Evolutionary conservation across 1,140 invertebrate species (phyloP).

Genomic region (Polypedilum pembai): DNA sequence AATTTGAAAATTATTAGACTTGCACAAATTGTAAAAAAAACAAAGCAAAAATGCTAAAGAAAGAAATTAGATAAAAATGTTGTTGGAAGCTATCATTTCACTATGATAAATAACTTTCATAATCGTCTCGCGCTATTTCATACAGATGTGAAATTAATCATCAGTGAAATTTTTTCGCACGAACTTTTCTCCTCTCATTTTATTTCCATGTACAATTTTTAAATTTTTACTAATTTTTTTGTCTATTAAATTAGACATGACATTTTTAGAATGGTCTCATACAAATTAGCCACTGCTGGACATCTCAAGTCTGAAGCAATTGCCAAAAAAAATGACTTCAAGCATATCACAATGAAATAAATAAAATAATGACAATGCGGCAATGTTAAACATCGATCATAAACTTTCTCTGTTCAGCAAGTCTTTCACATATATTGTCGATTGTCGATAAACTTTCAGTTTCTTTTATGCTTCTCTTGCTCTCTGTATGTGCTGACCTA

Average conservation of each 20-base stretch:
- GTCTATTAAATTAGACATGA: no score
- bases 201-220: background rate
- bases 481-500: background rate
- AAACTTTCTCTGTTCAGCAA: background rate
- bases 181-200: background rate
- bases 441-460: slow-evolving; percentile 11
- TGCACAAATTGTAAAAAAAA: slow-evolving; percentile 4
- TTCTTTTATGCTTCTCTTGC: background rate
- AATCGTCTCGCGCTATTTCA: slow-evolving; percentile 22
- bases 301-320: background rate
- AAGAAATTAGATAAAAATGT: no score
- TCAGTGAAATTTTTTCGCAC: slow-evolving; percentile 3
- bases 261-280: no score
- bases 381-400: slow-evolving; percentile 18
- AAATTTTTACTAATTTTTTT: no score
- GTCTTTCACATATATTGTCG: background rate
- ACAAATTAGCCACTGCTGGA: no score
- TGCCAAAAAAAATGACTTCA: background rate
- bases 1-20: slow-evolving; percentile 24
- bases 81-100: background rate
- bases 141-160: background rate
- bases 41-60: background rate
- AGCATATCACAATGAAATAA: background rate
- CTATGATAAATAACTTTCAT: background rate
- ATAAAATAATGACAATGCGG: slow-evolving; percentile 2